These are phyloP conservation scores for Enteromius radiatus DNA, from an alignment of 2,797 vertebrate genomes.

Conservation along the genomic window DNA sequence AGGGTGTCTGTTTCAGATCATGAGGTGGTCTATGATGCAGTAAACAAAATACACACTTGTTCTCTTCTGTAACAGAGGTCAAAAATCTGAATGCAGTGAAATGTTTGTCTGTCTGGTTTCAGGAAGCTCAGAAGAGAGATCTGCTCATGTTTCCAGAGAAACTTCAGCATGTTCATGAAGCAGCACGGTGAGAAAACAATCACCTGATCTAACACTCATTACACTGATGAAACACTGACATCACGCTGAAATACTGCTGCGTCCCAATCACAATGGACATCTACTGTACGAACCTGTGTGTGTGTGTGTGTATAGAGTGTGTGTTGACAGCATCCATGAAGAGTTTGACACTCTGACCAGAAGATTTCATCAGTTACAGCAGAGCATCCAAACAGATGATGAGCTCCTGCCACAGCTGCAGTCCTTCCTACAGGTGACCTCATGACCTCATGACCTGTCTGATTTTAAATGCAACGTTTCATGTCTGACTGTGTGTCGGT, in stretches of 20 bases:
- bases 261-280: not conserved
- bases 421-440: conserved; percentile 68
- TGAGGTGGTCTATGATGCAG: not conserved
- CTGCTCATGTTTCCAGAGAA: conserved; percentile 87
- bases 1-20: no score
- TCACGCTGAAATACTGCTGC: not conserved
- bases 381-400: conserved; percentile 78
- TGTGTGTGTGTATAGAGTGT: conserved; percentile 77
- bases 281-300: conserved; percentile 2
- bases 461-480: not conserved
- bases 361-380: conserved; percentile 81
- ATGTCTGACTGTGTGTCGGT: not conserved
- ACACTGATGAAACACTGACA: not conserved
- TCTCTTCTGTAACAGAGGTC: not conserved
- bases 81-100: not conserved
- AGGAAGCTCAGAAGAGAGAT: conserved; percentile 95
- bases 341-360: conserved; percentile 80
- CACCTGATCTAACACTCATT: not conserved
- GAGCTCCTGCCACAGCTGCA: conserved; percentile 87
- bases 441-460: not conserved
- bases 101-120: conserved; percentile 42
- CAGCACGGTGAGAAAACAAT: conserved; percentile 79
- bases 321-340: conserved; percentile 82
- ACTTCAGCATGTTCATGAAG: conserved; percentile 81
- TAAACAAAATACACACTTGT: not conserved